Evolutionary conservation across 1,140 invertebrate species (phyloP), one percentile per base, ranked within the genome.

Genomic region (Bombus polaris): DNA sequence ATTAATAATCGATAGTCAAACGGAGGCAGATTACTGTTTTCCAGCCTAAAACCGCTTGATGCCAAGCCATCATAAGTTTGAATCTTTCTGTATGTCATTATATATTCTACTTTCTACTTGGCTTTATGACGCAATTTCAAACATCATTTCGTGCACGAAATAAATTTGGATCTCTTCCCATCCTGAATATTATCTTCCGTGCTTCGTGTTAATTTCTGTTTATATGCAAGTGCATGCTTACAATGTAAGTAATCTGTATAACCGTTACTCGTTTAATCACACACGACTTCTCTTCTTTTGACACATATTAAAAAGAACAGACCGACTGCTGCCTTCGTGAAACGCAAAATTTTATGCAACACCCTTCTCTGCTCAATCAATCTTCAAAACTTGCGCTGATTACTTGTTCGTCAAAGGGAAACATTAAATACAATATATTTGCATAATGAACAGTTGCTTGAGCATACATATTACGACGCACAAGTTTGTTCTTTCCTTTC

Each of bases 261-360:
- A 66, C 83, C 77, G 70, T 85, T 85, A 85, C 42, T 35, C 72
- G 76, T 42, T 81, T 73, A 73, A 85, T 81, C 70, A 73, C 70
- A 32, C 28, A 32, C 12, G 66, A 28, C 47, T 59, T 13, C 12
- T 53, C 74, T 12, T 35, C 37, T 42, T 53, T 80, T 80, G 35
- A 66, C 59, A 39, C n/a, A 25, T 71, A 59, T 71, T 71, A 62
- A 71, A 84, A 59, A 44, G 22, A 39, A 53, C 47, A 53, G 47
- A 53, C 18, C 47, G 47, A 22, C 18, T 18, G 18, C 18, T 53
- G 1, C 35, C 39, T 57, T 53, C 39, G 25, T 44, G 39, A 47
- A 22, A 37, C 44, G 42, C 8, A 9, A 57, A 83, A 77, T 57
- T 59, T 32, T 59, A 78, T 78, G 74, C 74, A 39, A 57, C 73